Evolutionary conservation across 2,888 invertebrate genomes (phyloP).

Genomic region (Agrochola lychnidis): DNA sequence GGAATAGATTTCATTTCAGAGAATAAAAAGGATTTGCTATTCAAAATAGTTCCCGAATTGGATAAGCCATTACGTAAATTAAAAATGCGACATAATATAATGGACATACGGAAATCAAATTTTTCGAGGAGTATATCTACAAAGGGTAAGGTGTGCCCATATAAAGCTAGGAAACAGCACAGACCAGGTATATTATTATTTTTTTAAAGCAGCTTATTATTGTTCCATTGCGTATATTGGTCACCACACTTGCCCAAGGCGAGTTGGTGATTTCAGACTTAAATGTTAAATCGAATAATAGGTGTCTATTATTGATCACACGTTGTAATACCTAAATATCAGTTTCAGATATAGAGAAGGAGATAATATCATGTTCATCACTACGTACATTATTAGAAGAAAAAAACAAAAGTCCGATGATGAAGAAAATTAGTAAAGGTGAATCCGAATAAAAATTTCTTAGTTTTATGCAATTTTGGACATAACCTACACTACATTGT

Average conservation of each 20-base stretch:
- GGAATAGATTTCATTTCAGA: slow-evolving; percentile 8
- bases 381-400: slow-evolving; percentile 17
- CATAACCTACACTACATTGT: no score
- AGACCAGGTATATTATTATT: background rate
- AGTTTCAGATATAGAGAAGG: slow-evolving; percentile 16
- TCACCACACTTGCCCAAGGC: background rate
- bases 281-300: background rate
- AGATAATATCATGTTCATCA: background rate
- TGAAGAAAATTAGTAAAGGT: slow-evolving; percentile 10
- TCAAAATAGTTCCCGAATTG: slow-evolving; percentile 10
- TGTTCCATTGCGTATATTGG: background rate
- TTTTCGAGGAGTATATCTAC: background rate
- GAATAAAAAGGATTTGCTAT: background rate
- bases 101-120: background rate
- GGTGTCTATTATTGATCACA: background rate
- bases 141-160: no score
- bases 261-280: background rate
- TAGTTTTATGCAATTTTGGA: no score
- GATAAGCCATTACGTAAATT: background rate
- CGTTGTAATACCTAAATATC: background rate
- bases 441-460: background rate
- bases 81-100: background rate
- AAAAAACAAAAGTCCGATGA: background rate
- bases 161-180: background rate
- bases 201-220: no score